phyloP scores from a whole-genome alignment of 2,113 vertebrate genomes.

The Microcebus griseorufus region DNA sequence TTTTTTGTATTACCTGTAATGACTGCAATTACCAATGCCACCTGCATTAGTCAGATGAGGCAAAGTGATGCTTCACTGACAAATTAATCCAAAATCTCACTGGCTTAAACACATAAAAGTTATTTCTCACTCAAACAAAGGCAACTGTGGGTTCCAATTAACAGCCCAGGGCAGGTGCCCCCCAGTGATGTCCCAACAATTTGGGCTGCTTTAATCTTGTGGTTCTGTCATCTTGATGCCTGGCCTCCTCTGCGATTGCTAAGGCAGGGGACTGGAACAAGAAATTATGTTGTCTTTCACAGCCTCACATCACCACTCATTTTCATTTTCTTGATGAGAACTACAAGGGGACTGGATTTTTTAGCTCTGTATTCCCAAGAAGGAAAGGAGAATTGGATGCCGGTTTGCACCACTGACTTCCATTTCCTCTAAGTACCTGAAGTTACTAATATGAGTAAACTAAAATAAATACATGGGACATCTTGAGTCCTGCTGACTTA shows the following conservation, averaged over 20 bases:
- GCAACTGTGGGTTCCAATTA: neutral
- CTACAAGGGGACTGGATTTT: neutral
- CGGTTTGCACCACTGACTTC: neutral
- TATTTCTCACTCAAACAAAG: neutral
- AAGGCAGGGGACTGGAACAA: neutral
- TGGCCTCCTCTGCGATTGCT: neutral
- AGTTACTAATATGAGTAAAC: conserved; percentile 10
- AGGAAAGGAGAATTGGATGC: neutral
- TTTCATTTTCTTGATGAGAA: neutral
- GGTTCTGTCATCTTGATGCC: neutral
- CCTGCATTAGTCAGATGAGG: neutral
- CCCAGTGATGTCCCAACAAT: neutral
- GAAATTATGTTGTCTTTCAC: neutral
- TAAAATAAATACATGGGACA: neutral
- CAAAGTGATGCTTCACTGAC: neutral
- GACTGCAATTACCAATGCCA: neutral
- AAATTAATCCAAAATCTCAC: neutral
- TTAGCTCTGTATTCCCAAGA: neutral
- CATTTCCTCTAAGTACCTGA: neutral
- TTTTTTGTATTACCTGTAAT: neutral
- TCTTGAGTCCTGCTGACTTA: neutral
- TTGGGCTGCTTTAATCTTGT: neutral
- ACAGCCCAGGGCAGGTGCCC: neutral
- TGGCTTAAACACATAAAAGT: neutral
- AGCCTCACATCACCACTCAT: neutral